phyloP scores from a whole-genome alignment of 2,888 invertebrate genomes.

The Rhamnusium bicolor region DNA sequence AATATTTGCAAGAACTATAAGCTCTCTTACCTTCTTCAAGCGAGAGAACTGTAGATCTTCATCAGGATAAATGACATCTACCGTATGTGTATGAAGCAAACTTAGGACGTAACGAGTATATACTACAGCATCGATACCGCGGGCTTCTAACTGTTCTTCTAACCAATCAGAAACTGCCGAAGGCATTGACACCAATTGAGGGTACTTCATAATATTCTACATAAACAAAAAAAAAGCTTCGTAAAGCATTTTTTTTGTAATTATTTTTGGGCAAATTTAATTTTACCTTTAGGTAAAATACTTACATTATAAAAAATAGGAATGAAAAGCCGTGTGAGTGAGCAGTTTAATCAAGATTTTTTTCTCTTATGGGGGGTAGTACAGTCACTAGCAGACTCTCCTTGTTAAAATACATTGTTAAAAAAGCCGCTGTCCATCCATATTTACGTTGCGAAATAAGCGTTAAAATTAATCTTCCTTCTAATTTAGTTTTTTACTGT shows the following conservation, averaged over 20 bases:
- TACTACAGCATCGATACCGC: conserved; percentile 81
- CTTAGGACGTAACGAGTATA: conserved; percentile 80
- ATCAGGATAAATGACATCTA: conserved; percentile 71
- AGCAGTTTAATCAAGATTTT: conserved; percentile 60
- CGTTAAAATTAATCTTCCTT: conserved; percentile 26
- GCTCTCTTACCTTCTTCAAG: conserved; percentile 68
- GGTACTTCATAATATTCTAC: conserved; percentile 75
- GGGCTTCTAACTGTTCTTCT: conserved; percentile 82
- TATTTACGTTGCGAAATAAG: conserved; percentile 54
- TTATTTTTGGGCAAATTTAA: not conserved
- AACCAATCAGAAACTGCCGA: conserved; percentile 84
- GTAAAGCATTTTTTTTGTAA: no score
- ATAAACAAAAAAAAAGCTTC: conserved; percentile 33
- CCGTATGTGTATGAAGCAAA: conserved; percentile 76
- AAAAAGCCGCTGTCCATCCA: conserved; percentile 48
- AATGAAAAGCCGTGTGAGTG: conserved; percentile 59
- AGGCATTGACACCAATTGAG: conserved; percentile 76
- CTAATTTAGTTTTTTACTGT: conserved; percentile 37
- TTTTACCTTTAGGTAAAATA: conserved; percentile 6
- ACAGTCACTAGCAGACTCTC: conserved; percentile 55
- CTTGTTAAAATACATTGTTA: conserved; percentile 57
- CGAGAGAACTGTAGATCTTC: conserved; percentile 69
- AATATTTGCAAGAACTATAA: conserved; percentile 5
- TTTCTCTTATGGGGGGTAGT: conserved; percentile 54
- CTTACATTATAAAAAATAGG: conserved; percentile 62